phyloP scores from a whole-genome alignment of 2,113 vertebrate species.

The Entelurus aequoreus region DNA sequence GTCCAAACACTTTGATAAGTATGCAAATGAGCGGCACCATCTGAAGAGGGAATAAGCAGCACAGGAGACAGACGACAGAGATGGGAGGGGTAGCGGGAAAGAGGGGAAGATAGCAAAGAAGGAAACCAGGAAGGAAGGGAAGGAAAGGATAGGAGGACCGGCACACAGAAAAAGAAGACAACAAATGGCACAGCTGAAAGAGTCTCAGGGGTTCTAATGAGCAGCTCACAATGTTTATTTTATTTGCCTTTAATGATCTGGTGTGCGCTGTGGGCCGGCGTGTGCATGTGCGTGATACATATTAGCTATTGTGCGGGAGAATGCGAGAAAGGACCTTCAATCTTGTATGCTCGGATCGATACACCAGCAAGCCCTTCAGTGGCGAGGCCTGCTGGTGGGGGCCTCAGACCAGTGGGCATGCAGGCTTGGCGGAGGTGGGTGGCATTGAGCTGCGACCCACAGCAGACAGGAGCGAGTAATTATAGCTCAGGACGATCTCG shows the following conservation, averaged over 20 bases:
- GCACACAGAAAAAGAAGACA: slow-evolving; percentile 20
- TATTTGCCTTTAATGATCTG: slow-evolving; percentile 67
- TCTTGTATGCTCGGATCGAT: slow-evolving; percentile 29
- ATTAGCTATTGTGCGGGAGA: slow-evolving; percentile 10
- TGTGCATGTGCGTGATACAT: slow-evolving; percentile 9
- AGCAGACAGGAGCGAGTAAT: slow-evolving; percentile 62
- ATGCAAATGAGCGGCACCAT: slow-evolving; percentile 74
- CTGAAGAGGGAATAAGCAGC: slow-evolving; percentile 74
- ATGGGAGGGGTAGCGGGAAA: slow-evolving; percentile 32
- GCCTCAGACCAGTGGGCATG: slow-evolving; percentile 35
- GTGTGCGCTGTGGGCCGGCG: slow-evolving; percentile 17
- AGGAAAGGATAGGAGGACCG: slow-evolving; percentile 6
- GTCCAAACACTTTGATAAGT: slow-evolving; percentile 80
- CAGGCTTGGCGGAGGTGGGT: slow-evolving; percentile 19
- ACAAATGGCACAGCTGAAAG: slow-evolving; percentile 9
- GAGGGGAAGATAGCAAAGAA: slow-evolving; percentile 25
- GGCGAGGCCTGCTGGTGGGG: slow-evolving; percentile 40
- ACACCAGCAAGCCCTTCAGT: slow-evolving; percentile 27
- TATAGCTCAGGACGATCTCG: slow-evolving; percentile 51
- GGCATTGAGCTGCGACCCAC: slow-evolving; percentile 37
- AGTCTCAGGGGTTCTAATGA: slow-evolving; percentile 44
- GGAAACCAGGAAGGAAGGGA: slow-evolving; percentile 15
- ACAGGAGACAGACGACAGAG: slow-evolving; percentile 50
- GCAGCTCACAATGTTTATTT: slow-evolving; percentile 64
- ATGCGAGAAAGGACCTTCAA: slow-evolving; percentile 21